A percentile compares a stretch with the other conserved stretches of the same genome.
These are phyloP conservation scores for Clunio marinus DNA, from an alignment of 2,888 invertebrate species.

Conservation along the genomic window DNA sequence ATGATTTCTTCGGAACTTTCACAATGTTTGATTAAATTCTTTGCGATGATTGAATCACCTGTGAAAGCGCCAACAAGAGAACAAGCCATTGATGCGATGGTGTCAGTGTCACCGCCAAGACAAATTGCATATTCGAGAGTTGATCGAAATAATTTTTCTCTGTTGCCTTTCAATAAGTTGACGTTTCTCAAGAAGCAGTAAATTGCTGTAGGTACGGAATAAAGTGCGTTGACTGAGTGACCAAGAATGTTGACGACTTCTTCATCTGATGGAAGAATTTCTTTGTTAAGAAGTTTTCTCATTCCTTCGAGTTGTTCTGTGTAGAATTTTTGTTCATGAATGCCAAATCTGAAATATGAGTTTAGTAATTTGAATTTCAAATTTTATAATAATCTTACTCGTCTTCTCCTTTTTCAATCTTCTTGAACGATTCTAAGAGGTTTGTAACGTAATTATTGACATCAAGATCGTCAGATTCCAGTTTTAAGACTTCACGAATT, in stretches of 20 bases:
- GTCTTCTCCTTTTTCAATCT: conserved; percentile 52
- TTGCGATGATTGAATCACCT: conserved; percentile 56
- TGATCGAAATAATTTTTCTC: conserved; percentile 58
- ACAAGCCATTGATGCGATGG: conserved; percentile 71
- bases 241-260: conserved; percentile 57
- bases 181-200: conserved; percentile 58
- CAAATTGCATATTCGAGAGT: conserved; percentile 66
- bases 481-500: conserved; percentile 54
- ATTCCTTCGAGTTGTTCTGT: conserved; percentile 55
- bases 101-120: conserved; percentile 73
- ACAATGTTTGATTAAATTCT: conserved; percentile 56
- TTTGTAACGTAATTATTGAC: conserved; percentile 53
- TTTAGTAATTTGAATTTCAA: not conserved
- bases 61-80: conserved; percentile 65
- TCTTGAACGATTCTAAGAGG: conserved; percentile 55
- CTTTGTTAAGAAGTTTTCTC: conserved; percentile 52
- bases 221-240: conserved; percentile 59
- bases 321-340: conserved; percentile 53
- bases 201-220: conserved; percentile 69
- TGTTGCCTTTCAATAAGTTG: conserved; percentile 41
- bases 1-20: conserved; percentile 57
- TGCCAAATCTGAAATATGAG: conserved; percentile 43
- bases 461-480: conserved; percentile 52
- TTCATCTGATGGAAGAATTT: conserved; percentile 50
- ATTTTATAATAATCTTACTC: conserved; percentile 45